A percentile compares a stretch with the other conserved stretches of the same genome.
phyloP scores from a whole-genome alignment of 2,888 invertebrate species.

The Dasysyrphus albostriatus region DNA sequence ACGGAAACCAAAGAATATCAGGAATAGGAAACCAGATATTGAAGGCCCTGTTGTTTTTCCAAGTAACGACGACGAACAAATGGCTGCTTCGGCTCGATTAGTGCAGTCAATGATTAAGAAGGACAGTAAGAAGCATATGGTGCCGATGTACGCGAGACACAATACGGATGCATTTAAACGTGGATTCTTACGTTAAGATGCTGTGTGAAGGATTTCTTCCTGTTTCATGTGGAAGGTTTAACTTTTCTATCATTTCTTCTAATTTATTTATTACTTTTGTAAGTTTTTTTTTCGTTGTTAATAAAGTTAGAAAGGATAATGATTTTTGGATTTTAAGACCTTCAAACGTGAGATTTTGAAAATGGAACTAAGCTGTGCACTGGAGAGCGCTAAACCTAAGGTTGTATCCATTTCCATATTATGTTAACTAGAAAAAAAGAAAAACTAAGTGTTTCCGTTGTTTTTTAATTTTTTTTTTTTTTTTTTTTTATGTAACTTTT shows the following conservation, averaged over 20 bases:
- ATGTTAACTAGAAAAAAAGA: too few species aligned
- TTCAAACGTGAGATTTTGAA: background rate
- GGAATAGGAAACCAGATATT: conserved; percentile 50
- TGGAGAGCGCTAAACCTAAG: too few species aligned
- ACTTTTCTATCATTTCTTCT: background rate
- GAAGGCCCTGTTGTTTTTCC: conserved; percentile 77
- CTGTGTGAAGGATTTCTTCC: background rate
- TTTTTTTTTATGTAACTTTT: too few species aligned
- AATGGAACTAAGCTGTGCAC: too few species aligned
- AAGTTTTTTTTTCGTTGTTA: background rate
- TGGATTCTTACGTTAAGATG: conserved; percentile 28
- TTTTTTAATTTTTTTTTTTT: too few species aligned
- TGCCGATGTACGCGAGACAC: conserved; percentile 81
- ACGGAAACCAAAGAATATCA: conserved; percentile 80
- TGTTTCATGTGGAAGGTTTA: background rate
- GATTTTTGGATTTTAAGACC: background rate
- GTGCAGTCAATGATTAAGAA: conserved; percentile 82
- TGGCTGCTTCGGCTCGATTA: conserved; percentile 80
- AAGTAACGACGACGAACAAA: conserved; percentile 78
- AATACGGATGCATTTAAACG: conserved; percentile 71
- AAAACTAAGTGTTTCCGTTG: too few species aligned
- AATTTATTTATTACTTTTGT: conserved; percentile 28
- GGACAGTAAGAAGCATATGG: conserved; percentile 81
- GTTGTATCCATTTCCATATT: too few species aligned
- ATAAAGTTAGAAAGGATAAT: conserved; percentile 7